These are phyloP conservation scores for Luidia sarsii DNA, from an alignment of 53 echinoderm and acorn worm species.

Conservation along the genomic window DNA sequence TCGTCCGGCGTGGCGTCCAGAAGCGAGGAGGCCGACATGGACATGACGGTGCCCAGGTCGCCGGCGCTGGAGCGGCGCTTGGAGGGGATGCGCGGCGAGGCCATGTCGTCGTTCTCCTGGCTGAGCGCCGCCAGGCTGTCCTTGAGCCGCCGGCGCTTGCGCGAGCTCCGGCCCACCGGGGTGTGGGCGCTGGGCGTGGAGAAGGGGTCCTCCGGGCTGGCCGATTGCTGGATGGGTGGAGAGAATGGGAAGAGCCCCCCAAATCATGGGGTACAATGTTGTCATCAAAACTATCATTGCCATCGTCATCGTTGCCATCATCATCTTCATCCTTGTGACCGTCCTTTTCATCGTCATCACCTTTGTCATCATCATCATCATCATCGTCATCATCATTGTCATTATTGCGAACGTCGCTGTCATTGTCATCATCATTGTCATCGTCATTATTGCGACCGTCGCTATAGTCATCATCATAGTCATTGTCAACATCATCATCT, in stretches of 20 bases:
- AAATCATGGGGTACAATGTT: no score
- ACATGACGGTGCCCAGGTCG: constrained; percentile 54
- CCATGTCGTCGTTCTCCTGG: constrained; percentile 65
- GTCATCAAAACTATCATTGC: no score
- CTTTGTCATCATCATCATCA: no score
- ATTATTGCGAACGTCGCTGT: no score
- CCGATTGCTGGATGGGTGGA: constrained; percentile 2
- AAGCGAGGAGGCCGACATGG: constrained; percentile 80
- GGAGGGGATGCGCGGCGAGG: constrained; percentile 57
- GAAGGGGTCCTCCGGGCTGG: constrained; percentile 19
- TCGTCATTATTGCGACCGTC: no score
- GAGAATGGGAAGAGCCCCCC: not conserved
- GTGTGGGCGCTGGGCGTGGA: constrained; percentile 24
- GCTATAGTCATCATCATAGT: no score
- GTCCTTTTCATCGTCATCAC: no score
- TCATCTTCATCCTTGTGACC: no score
- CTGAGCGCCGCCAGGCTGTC: constrained; percentile 86
- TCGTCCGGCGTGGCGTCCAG: constrained; percentile 77
- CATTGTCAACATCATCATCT: no score
- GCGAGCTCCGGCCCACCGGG: constrained; percentile 20
- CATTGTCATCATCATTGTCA: no score
- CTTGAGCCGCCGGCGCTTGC: constrained; percentile 72
- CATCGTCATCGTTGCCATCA: no score
- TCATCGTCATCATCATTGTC: no score
- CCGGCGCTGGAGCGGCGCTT: constrained; percentile 82